phyloP scores from a whole-genome alignment of 2,888 invertebrate species.

The Frankliniella intonsa region DNA sequence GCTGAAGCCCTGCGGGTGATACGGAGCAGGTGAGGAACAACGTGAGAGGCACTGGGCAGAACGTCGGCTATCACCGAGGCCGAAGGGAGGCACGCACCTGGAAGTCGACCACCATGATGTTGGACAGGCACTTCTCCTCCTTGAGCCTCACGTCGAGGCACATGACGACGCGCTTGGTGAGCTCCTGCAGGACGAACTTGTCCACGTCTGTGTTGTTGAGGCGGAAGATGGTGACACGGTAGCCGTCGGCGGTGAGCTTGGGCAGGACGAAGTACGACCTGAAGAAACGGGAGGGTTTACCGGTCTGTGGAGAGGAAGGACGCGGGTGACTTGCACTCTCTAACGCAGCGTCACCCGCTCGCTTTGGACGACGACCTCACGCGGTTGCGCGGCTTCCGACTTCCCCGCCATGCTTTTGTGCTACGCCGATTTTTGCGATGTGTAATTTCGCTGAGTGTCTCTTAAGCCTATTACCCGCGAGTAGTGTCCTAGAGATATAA shows the following conservation, averaged over 20 bases:
- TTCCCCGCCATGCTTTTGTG: too few species aligned
- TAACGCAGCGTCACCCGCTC: too few species aligned
- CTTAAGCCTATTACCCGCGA: too few species aligned
- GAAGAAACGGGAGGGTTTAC: not conserved
- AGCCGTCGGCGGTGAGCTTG: conserved; percentile 44
- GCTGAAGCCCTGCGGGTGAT: conserved; percentile 41
- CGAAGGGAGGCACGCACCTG: conserved; percentile 40
- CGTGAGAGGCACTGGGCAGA: too few species aligned
- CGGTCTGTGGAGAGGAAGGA: too few species aligned
- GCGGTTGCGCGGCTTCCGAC: too few species aligned
- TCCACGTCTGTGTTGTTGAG: conserved; percentile 42
- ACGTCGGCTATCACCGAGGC: too few species aligned
- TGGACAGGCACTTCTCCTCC: conserved; percentile 45
- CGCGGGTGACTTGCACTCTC: too few species aligned
- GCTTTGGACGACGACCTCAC: too few species aligned
- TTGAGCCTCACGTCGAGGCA: conserved; percentile 44
- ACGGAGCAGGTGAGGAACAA: conserved; percentile 30
- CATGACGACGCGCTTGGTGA: conserved; percentile 45
- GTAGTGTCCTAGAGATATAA: too few species aligned
- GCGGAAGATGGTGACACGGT: conserved; percentile 44
- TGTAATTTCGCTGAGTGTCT: too few species aligned
- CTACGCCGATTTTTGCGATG: too few species aligned
- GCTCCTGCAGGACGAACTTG: conserved; percentile 43
- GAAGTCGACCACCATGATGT: conserved; percentile 45
- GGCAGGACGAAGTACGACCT: conserved; percentile 46